Conservation (phyloP, 2,797 vertebrate species). For the Hydrolagus colliei region DNA sequence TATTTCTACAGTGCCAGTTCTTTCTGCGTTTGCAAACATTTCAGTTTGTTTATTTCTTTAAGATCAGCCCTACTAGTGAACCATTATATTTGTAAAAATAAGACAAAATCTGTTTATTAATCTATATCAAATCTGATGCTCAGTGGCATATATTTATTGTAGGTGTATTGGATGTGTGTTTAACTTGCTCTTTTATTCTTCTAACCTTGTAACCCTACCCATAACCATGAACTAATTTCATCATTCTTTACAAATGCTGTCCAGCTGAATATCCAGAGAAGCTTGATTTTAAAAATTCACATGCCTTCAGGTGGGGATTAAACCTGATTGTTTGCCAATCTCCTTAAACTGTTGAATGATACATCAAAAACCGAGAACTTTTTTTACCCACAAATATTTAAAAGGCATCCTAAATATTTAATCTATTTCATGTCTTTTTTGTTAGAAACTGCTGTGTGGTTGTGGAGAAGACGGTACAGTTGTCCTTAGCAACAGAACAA, state of each 20-base stretch:
- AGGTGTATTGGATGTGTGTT: too few species aligned
- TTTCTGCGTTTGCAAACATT: neutral
- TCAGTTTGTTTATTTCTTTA: neutral
- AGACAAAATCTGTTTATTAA: neutral
- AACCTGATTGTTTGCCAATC: neutral
- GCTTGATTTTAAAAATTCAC: neutral
- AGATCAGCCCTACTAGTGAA: neutral
- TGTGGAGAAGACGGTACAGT: neutral
- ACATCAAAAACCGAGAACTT: too few species aligned
- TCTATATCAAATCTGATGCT: neutral
- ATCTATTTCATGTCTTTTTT: neutral
- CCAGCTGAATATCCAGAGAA: neutral
- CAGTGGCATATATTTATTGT: neutral
- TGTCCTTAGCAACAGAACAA: constrained; percentile 10
- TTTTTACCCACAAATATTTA: neutral
- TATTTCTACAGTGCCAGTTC: neutral
- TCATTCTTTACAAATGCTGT: neutral
- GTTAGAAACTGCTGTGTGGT: neutral
- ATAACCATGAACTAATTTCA: neutral
- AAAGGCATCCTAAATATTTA: neutral
- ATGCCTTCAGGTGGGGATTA: neutral
- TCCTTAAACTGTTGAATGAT: neutral
- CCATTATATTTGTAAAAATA: neutral
- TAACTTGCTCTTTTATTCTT: too few species aligned
- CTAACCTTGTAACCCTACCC: neutral